These are phyloP conservation scores for Microctonus aethiopoides DNA, from an alignment of 2,888 invertebrate genomes.

Conservation along the genomic window DNA sequence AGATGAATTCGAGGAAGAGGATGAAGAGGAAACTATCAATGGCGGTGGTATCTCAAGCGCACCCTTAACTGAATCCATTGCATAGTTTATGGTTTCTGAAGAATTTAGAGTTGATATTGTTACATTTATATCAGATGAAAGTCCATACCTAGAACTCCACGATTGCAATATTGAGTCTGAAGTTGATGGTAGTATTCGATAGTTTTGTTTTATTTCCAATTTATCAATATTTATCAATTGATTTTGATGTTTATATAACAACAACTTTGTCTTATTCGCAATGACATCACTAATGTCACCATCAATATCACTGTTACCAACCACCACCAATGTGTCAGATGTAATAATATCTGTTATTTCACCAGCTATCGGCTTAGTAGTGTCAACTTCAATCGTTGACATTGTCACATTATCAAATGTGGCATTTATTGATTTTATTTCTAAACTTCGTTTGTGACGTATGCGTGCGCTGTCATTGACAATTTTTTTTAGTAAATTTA, in stretches of 20 bases:
- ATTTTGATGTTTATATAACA: neutral
- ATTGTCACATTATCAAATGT: neutral
- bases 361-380: neutral
- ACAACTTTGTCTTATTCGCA: neutral
- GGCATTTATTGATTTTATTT: conserved; percentile 7
- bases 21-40: conserved; percentile 4
- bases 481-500: conserved; percentile 14
- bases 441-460: conserved; percentile 16
- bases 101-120: conserved; percentile 1
- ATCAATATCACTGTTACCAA: neutral
- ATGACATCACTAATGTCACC: neutral
- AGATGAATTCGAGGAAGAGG: neutral
- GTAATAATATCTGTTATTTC: neutral
- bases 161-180: conserved; percentile 1
- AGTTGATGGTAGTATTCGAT: neutral
- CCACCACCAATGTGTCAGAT: neutral
- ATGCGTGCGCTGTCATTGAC: conserved; percentile 4
- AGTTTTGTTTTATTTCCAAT: neutral
- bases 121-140: neutral
- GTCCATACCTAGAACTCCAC: conserved; percentile 17
- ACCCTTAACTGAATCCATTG: conserved; percentile 1
- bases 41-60: conserved; percentile 26
- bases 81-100: neutral
- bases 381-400: conserved; percentile 10
- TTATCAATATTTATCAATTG: conserved; percentile 14